Percentiles rank a stretch among this genome's conserved stretches.
Conservation (phyloP, 1,140 invertebrate genomes). For the Aphelinus atriplicis region DNA sequence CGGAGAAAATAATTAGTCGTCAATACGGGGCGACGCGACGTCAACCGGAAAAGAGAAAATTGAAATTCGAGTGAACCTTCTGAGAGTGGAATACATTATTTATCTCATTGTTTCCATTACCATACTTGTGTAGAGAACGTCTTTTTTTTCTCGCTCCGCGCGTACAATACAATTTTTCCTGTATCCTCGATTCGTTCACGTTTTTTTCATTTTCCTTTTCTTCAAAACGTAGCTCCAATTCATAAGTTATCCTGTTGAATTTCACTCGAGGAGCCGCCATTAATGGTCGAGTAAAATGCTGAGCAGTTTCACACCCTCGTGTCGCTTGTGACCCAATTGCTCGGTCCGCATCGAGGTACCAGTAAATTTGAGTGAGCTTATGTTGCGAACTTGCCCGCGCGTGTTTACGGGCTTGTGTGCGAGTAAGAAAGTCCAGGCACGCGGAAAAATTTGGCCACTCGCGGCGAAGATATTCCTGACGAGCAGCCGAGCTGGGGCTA, state of each 20-base stretch:
- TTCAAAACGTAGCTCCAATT: too few relatives aligned
- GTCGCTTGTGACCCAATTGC: slow-evolving; percentile 16
- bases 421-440: background rate
- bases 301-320: slow-evolving; percentile 4
- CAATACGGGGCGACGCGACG: background rate
- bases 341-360: background rate
- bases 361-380: slow-evolving; percentile 38
- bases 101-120: slow-evolving; percentile 5
- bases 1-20: slow-evolving; percentile 8
- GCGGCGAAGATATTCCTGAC: too few relatives aligned
- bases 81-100: slow-evolving; percentile 22
- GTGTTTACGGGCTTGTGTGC: background rate
- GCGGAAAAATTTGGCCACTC: too few relatives aligned
- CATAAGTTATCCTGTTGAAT: too few relatives aligned
- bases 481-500: too few relatives aligned
- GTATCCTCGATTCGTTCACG: background rate
- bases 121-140: background rate
- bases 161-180: background rate
- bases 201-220: background rate
- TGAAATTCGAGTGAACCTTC: slow-evolving; percentile 17
- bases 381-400: slow-evolving; percentile 1
- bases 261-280: background rate
- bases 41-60: background rate
- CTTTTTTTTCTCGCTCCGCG: background rate
- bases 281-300: slow-evolving; percentile 18